These are phyloP conservation scores for Chironomus riparius DNA, from an alignment of 2,888 invertebrate genomes.

Conservation along the genomic window DNA sequence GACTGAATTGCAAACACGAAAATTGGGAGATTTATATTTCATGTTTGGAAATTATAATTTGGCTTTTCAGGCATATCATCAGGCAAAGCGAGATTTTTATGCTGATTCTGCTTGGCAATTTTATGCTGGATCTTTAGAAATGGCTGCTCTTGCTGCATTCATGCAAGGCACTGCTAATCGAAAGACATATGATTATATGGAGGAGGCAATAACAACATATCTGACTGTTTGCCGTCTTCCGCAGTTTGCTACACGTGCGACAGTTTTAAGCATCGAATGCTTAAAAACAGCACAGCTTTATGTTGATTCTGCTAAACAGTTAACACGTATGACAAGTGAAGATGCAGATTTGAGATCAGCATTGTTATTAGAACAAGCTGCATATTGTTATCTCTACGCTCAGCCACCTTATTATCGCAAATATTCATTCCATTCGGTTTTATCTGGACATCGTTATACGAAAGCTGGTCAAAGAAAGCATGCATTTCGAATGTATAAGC, in stretches of 20 bases:
- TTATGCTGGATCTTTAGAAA: constrained; percentile 92
- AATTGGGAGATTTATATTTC: constrained; percentile 91
- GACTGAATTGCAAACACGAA: constrained; percentile 84
- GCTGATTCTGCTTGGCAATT: constrained; percentile 96
- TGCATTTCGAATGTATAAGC: constrained; percentile 82
- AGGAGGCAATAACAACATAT: constrained; percentile 87
- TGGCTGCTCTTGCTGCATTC: constrained; percentile 88
- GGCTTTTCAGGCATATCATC: constrained; percentile 90
- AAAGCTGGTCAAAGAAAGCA: constrained; percentile 89
- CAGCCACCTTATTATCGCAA: constrained; percentile 70
- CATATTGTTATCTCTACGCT: constrained; percentile 72
- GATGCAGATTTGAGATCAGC: constrained; percentile 95
- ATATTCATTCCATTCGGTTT: constrained; percentile 92
- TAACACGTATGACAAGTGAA: constrained; percentile 92
- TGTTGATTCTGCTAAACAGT: constrained; percentile 89
- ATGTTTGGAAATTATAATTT: constrained; percentile 89
- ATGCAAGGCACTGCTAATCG: constrained; percentile 72
- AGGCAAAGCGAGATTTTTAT: constrained; percentile 94
- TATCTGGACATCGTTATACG: constrained; percentile 91
- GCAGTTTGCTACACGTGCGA: constrained; percentile 86
- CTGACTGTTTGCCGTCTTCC: constrained; percentile 83
- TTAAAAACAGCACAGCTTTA: constrained; percentile 67
- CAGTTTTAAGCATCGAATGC: constrained; percentile 80
- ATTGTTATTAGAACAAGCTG: constrained; percentile 87
- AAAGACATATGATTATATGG: constrained; percentile 84